These are phyloP conservation scores for Aphaenogaster ashmeadi DNA, from an alignment of 1,140 invertebrate species.

Conservation along the genomic window DNA sequence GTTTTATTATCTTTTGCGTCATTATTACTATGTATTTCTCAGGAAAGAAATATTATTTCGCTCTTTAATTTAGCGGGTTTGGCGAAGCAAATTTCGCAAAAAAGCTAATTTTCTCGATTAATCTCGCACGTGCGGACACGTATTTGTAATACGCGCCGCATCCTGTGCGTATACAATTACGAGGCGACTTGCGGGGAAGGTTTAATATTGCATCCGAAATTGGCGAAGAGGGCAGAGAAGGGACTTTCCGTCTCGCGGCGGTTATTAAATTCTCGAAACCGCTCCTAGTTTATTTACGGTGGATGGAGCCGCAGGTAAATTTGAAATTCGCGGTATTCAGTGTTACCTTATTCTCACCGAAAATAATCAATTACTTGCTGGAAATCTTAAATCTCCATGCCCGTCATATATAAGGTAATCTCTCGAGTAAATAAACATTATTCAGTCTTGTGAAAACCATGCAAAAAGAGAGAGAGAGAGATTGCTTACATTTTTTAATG, in stretches of 20 bases:
- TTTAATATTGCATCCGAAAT: constrained; percentile 60
- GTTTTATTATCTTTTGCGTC: background rate
- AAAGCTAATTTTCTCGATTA: constrained; percentile 39
- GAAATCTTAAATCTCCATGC: background rate
- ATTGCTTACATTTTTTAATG: background rate
- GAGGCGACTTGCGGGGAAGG: constrained; percentile 13
- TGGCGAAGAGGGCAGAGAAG: constrained; percentile 20
- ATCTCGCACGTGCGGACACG: constrained; percentile 7
- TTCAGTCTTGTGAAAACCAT: no score
- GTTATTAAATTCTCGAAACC: constrained; percentile 66
- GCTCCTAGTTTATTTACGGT: constrained; percentile 48
- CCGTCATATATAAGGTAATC: background rate
- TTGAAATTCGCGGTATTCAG: constrained; percentile 2
- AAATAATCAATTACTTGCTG: constrained; percentile 22
- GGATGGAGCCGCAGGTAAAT: constrained; percentile 27
- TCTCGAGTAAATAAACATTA: background rate
- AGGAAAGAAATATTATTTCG: background rate
- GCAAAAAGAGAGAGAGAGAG: background rate
- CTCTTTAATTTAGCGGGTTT: constrained; percentile 21
- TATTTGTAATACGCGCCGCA: constrained; percentile 47
- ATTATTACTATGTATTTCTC: background rate
- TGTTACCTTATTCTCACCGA: constrained; percentile 27
- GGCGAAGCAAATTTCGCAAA: background rate
- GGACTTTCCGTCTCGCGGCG: constrained; percentile 13
- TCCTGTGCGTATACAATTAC: constrained; percentile 37